Conservation (phyloP, 2,888 invertebrate genomes). For the Hipparchia sbordonii region DNA sequence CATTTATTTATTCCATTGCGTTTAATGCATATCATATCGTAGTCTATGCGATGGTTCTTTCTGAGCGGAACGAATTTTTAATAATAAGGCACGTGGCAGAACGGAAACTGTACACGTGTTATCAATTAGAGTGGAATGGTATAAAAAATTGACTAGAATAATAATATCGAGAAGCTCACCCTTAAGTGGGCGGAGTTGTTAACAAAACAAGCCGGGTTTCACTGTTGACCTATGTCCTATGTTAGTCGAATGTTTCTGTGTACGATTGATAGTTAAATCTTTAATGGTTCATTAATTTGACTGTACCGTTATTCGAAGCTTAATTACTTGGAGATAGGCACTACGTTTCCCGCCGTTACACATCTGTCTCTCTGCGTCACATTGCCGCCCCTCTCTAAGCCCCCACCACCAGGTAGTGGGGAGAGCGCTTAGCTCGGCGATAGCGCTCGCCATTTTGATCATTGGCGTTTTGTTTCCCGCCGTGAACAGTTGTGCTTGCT, state of each 20-base stretch:
- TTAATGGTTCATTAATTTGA: conserved; percentile 2
- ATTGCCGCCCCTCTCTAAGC: too few relatives aligned
- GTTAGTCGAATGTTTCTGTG: neutral
- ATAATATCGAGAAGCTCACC: conserved; percentile 49
- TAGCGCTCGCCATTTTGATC: too few relatives aligned
- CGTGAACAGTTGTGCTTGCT: too few relatives aligned
- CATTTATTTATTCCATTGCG: conserved; percentile 49
- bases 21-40: conserved; percentile 54
- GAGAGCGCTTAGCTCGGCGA: too few relatives aligned
- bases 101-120: conserved; percentile 77
- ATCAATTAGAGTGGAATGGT: conserved; percentile 72
- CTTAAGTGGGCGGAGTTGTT: conserved; percentile 59
- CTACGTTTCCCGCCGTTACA: too few relatives aligned
- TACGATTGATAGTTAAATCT: neutral
- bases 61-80: conserved; percentile 70
- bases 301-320: too few relatives aligned
- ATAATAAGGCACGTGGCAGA: conserved; percentile 75
- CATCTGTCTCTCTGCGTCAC: too few relatives aligned
- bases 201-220: conserved; percentile 40
- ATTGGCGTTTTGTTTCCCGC: too few relatives aligned
- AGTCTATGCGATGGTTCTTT: conserved; percentile 48
- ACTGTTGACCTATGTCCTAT: conserved; percentile 12
- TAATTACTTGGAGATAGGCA: too few relatives aligned
- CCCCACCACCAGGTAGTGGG: too few relatives aligned
- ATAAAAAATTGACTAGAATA: conserved; percentile 58